Base-by-base conservation (phyloP, 2,888 invertebrate species). In the Autographa gamma region DNA sequence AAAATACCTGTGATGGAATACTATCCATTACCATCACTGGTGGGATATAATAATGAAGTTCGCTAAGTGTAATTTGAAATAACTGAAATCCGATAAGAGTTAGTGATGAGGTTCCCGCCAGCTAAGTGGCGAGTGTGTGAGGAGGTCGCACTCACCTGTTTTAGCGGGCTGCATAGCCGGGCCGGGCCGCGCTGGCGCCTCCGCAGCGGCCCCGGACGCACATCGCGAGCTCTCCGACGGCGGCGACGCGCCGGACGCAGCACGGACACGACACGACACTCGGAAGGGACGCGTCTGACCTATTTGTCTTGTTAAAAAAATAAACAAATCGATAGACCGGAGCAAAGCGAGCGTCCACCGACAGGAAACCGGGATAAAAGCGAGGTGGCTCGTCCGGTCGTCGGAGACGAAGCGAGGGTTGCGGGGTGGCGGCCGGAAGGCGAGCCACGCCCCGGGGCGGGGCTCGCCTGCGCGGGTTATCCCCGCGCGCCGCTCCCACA, bases 341-440 rank as follows among this genome's bases (percentile, higher is more conserved):
- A 82, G 92, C 90, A 91, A 93, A 89, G 92, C 95, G 93, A 91
- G 95, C 93, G 95, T 92, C 90, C 92, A 91, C 90, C 93, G 93
- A 95, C 95, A 95, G 95, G 95, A 95, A 95, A 89, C 95, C 90
- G 90, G 92, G 91, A 95, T 95, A 95, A 95, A 95, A 94, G 94
- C 92, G 93, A 93, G 90, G 89, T 87, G 89, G 87, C 85, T 80
- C 89, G 90, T 90, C 90, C 90, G 90, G 90, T 89, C 88, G 87
- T 71, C 56, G 81, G 80, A 84, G 85, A 84, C 78, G 83, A 66
- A 83, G 84, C 67, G 74, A 79, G 77, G 78, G 83, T 65, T 74
- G 77, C 76, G 79, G 81, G 79, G 84, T 82, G 83, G 79, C 73
- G 63, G 76, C 76, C 76, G 80, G 76, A 74, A 75, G 71, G 73